Evolutionary conservation across 2,888 invertebrate genomes (phyloP).

Genomic region (Podabrus alpinus): DNA sequence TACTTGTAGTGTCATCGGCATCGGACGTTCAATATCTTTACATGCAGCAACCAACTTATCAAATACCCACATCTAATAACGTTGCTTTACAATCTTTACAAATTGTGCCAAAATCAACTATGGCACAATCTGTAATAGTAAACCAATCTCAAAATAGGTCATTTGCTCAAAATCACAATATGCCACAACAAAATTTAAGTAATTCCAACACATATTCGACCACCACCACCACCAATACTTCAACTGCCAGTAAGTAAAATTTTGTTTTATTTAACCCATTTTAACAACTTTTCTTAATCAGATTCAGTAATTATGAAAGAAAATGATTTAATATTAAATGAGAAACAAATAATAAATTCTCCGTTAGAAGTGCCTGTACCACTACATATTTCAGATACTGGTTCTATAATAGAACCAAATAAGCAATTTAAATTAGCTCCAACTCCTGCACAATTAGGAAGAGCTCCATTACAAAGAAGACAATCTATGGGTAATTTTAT

Average conservation of each 20-base stretch:
- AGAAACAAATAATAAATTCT: conserved; percentile 32
- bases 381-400: conserved; percentile 28
- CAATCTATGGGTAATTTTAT: conserved; percentile 74
- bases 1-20: conserved; percentile 53
- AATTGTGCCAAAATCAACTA: conserved; percentile 47
- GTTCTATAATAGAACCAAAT: conserved; percentile 33
- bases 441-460: conserved; percentile 91
- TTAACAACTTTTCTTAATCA: background rate
- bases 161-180: background rate
- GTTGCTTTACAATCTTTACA: conserved; percentile 48
- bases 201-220: conserved; percentile 13
- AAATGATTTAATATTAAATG: conserved; percentile 12
- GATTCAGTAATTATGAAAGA: conserved; percentile 7
- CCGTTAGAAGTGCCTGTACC: conserved; percentile 38
- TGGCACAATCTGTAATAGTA: conserved; percentile 62
- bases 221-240: conserved; percentile 8
- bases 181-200: background rate
- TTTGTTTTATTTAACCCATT: background rate
- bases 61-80: conserved; percentile 55
- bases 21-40: conserved; percentile 56
- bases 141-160: conserved; percentile 53
- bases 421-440: conserved; percentile 80
- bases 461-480: conserved; percentile 85
- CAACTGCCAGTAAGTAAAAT: conserved; percentile 27
- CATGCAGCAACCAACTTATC: conserved; percentile 54